These are phyloP conservation scores for Teleogryllus occipitalis DNA, from an alignment of 1,140 invertebrate genomes.

Conservation along the genomic window DNA sequence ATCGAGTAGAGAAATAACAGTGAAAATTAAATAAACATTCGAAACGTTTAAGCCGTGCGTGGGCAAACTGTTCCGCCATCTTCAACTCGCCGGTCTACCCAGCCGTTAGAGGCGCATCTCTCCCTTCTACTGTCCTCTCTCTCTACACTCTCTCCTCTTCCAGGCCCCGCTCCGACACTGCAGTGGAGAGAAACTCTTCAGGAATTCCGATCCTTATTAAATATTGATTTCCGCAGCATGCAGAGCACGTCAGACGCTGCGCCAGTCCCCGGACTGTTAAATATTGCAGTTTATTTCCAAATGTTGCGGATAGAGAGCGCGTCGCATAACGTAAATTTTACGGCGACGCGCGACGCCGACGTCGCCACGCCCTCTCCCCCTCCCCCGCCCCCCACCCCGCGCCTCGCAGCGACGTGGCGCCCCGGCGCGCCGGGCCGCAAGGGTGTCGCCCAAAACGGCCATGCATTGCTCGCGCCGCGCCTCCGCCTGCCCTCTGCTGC, in stretches of 20 bases:
- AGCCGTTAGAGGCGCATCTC: too few species aligned
- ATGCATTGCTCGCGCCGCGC: background rate
- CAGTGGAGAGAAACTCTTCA: background rate
- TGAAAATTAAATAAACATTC: too few species aligned
- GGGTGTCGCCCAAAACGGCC: too few species aligned
- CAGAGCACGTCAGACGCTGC: conserved; percentile 2
- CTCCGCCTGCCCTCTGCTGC: too few species aligned
- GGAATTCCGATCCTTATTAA: background rate
- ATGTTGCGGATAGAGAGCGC: background rate
- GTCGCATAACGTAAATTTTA: background rate
- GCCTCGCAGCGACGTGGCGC: too few species aligned
- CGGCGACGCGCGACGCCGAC: background rate
- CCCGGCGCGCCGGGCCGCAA: too few species aligned
- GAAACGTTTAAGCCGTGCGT: too few species aligned
- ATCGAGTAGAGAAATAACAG: too few species aligned
- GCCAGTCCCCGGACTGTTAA: background rate
- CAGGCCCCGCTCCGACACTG: too few species aligned
- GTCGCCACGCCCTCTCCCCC: background rate
- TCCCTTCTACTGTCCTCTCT: too few species aligned
- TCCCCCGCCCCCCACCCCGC: too few species aligned
- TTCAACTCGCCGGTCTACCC: background rate
- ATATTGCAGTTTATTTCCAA: conserved; percentile 1
- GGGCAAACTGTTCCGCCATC: background rate
- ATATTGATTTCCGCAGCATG: background rate
- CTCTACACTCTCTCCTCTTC: background rate